Percentiles rank a stretch among this genome's conserved stretches.
Conservation (phyloP, 2,888 invertebrate genomes). For the Caenorhabditis becei region DNA sequence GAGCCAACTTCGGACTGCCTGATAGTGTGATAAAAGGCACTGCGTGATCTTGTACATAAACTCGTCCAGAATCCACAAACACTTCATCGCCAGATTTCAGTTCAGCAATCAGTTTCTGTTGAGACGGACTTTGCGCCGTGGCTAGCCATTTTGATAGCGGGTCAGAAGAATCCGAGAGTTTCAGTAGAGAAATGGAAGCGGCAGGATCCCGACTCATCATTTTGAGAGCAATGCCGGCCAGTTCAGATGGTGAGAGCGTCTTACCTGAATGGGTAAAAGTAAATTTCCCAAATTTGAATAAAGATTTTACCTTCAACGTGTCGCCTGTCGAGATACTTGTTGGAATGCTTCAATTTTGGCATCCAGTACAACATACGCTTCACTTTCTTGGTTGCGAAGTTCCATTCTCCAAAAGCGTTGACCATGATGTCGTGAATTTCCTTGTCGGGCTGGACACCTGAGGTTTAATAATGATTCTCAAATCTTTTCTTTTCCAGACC, state of each 20-base stretch:
- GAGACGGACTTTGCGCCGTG: slow-evolving; percentile 76
- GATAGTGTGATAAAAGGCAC: slow-evolving; percentile 72
- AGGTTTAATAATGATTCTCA: too few relatives aligned
- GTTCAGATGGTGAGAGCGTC: slow-evolving; percentile 68
- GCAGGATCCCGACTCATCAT: slow-evolving; percentile 81
- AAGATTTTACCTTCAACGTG: slow-evolving; percentile 71
- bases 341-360: slow-evolving; percentile 93
- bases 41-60: slow-evolving; percentile 73
- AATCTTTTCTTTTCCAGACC: slow-evolving; percentile 7
- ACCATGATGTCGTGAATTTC: slow-evolving; percentile 90
- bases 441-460: slow-evolving; percentile 92
- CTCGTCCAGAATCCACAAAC: slow-evolving; percentile 77
- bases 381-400: slow-evolving; percentile 84
- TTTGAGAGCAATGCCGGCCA: slow-evolving; percentile 78
- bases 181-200: slow-evolving; percentile 69
- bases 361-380: slow-evolving; percentile 86
- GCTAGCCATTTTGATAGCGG: slow-evolving; percentile 74
- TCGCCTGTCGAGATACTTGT: slow-evolving; percentile 89
- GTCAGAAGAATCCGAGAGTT: slow-evolving; percentile 50
- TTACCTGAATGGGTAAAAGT: slow-evolving; percentile 41
- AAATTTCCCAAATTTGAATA: background rate
- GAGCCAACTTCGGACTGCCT: slow-evolving; percentile 38
- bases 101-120: slow-evolving; percentile 69
- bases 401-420: slow-evolving; percentile 90
- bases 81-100: slow-evolving; percentile 56